Base-by-base conservation (phyloP, 2,888 invertebrate species). In the Agapostemon virescens region DNA sequence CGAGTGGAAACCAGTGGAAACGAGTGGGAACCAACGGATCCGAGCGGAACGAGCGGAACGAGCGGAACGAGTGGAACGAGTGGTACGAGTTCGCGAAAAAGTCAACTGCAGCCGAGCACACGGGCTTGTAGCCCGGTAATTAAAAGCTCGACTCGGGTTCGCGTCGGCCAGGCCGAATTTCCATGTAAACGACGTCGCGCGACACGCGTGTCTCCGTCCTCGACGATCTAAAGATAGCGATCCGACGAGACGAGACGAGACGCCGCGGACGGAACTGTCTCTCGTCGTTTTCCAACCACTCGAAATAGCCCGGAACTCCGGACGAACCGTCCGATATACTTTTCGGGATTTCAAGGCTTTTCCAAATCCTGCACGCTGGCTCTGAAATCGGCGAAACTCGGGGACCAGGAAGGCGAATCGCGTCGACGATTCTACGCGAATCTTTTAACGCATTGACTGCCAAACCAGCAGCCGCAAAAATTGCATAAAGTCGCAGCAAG, bases 171-270 rank as follows among this genome's bases (percentile, higher is more conserved):
- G 73, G 52, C 58, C 77, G 45, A 79, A 73, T 83, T 78, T 75
- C 71, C 74, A 77, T 72, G 72, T 79, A 83, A 80, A 83, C 71
- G 75, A 71, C 40, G 66, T 45, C 23, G 55, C 55, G 20, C 55
- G 74, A 64, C 73, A 63, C 76, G 70, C 55, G 72, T 69, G 30
- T 49, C 69, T 64, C 66, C 81, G 75, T 78, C 72, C 77, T 69
- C 77, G 42, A 52, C 15, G 26, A 67, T 42, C 84, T 84, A 84
- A 84, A 84, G 84, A 84, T 84, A 84, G 84, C 74, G 77, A 73
- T 74, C 36, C 61, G 63, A 45, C 64, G 72, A 49, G 7, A 23
- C 68, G 13, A 15, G 40, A 13, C 40, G 1, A 9, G 13, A 11
- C 40, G 52, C 11, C n/a, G n/a, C 11, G n/a, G 45, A n/a, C 13